Conservation (phyloP, 1,140 invertebrate species). For the Lepidotrigona ventralis region DNA sequence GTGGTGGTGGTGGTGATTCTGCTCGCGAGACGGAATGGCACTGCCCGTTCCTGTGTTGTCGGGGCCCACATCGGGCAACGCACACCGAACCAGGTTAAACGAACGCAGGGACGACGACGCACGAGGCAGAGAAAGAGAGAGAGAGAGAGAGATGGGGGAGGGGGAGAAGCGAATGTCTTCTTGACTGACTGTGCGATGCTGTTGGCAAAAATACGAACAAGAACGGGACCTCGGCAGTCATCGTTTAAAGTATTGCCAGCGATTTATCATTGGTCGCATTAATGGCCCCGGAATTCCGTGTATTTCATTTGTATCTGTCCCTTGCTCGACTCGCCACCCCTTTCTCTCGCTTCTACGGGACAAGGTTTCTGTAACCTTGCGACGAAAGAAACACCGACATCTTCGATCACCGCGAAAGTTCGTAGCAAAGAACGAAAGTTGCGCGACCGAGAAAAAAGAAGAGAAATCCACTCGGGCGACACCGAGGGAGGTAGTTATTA, state of each 20-base stretch:
- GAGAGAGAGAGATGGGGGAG: too few relatives aligned
- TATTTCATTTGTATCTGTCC: constrained; percentile 77
- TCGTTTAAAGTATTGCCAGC: constrained; percentile 75
- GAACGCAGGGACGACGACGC: constrained; percentile 1
- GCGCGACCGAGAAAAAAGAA: constrained; percentile 11
- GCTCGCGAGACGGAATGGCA: constrained; percentile 51
- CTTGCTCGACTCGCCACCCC: constrained; percentile 38
- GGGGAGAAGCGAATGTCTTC: constrained; percentile 39
- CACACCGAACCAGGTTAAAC: constrained; percentile 15
- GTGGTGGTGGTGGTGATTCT: neutral
- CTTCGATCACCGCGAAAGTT: constrained; percentile 58
- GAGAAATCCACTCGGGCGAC: constrained; percentile 5
- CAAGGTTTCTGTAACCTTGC: constrained; percentile 60
- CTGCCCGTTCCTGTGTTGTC: constrained; percentile 38
- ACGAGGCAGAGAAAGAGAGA: neutral
- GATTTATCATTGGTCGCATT: constrained; percentile 76
- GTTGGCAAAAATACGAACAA: constrained; percentile 72
- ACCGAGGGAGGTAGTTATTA: constrained; percentile 46
- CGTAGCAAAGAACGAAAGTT: neutral
- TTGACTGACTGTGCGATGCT: constrained; percentile 62
- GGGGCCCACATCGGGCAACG: too few relatives aligned
- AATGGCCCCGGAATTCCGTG: constrained; percentile 73
- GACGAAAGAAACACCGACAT: constrained; percentile 64
- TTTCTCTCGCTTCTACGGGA: constrained; percentile 6
- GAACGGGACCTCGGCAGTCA: constrained; percentile 71